Percentiles rank a stretch among this genome's conserved stretches.
These are phyloP conservation scores for Epirrhoe tristata DNA, from an alignment of 2,888 invertebrate genomes.

Conservation along the genomic window DNA sequence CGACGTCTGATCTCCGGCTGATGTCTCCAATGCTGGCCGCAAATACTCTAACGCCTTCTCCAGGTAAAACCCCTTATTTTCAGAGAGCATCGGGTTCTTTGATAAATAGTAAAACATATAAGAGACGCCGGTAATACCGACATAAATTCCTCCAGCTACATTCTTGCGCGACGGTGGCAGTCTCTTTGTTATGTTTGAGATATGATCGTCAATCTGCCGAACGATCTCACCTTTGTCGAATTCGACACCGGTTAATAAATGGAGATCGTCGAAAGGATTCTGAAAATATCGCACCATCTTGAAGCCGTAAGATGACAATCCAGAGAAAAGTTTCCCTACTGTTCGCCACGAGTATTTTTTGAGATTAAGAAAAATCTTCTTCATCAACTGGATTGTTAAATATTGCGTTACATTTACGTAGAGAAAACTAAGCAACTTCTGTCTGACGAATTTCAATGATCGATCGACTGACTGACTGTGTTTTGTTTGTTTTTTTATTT, in stretches of 20 bases:
- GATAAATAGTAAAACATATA: constrained; percentile 91
- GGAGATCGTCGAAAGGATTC: constrained; percentile 69
- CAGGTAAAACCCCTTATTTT: constrained; percentile 77
- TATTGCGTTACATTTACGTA: constrained; percentile 3
- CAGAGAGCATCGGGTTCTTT: constrained; percentile 79
- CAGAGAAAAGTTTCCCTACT: constrained; percentile 51
- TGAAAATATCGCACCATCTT: constrained; percentile 78
- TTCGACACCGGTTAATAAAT: constrained; percentile 45
- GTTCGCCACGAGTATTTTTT: constrained; percentile 46
- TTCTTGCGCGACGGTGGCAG: constrained; percentile 67
- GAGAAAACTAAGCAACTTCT: constrained; percentile 3
- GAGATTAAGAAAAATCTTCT: constrained; percentile 43
- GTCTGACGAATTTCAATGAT: not conserved
- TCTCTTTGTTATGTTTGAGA: constrained; percentile 66
- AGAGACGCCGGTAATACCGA: constrained; percentile 89
- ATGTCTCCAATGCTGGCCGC: constrained; percentile 85
- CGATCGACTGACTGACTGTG: constrained; percentile 10
- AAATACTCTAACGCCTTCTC: constrained; percentile 87
- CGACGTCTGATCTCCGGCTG: constrained; percentile 86
- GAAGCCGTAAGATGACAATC: constrained; percentile 43
- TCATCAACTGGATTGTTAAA: constrained; percentile 47
- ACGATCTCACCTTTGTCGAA: constrained; percentile 59
- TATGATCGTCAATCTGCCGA: constrained; percentile 63
- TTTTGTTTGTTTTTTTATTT: constrained; percentile 32
- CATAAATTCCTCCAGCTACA: constrained; percentile 87